Percentiles rank a stretch among this genome's conserved stretches.
phyloP scores from a whole-genome alignment of 1,140 invertebrate genomes.

The Papilio glaucus region DNA sequence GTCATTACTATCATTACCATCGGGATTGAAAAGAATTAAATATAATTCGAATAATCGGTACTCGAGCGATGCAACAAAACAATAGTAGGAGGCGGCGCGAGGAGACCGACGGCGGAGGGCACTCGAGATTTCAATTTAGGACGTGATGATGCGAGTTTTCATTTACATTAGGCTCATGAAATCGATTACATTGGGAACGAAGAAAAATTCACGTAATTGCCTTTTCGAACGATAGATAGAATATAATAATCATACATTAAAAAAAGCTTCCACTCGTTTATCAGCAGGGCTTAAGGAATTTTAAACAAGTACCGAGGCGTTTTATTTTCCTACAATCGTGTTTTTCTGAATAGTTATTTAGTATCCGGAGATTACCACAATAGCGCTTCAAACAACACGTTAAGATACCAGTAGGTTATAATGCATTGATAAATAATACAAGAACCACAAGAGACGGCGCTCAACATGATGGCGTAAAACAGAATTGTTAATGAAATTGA shows the following conservation, averaged over 20 bases:
- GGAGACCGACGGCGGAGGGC: constrained; percentile 59
- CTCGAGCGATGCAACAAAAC: constrained; percentile 72
- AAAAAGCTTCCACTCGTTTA: too few relatives aligned
- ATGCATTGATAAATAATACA: too few relatives aligned
- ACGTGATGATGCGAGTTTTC: constrained; percentile 79
- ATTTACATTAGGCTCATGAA: constrained; percentile 56
- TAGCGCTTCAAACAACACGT: too few relatives aligned
- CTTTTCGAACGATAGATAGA: background rate
- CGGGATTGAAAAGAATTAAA: constrained; percentile 81
- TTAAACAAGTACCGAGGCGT: too few relatives aligned
- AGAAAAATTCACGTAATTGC: constrained; percentile 15
- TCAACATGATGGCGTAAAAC: too few relatives aligned
- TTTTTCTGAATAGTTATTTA: too few relatives aligned
- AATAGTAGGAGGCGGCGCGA: constrained; percentile 67
- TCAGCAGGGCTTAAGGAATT: too few relatives aligned
- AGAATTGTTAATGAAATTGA: background rate
- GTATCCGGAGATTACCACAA: too few relatives aligned
- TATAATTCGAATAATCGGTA: constrained; percentile 81
- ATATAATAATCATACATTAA: background rate
- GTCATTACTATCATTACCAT: constrained; percentile 57
- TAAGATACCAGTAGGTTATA: too few relatives aligned
- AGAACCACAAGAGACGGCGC: too few relatives aligned
- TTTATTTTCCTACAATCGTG: too few relatives aligned
- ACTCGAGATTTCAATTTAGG: constrained; percentile 80
- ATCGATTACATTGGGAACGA: constrained; percentile 33